phyloP scores from a whole-genome alignment of 2,888 invertebrate genomes.

The Lypha dubia region DNA sequence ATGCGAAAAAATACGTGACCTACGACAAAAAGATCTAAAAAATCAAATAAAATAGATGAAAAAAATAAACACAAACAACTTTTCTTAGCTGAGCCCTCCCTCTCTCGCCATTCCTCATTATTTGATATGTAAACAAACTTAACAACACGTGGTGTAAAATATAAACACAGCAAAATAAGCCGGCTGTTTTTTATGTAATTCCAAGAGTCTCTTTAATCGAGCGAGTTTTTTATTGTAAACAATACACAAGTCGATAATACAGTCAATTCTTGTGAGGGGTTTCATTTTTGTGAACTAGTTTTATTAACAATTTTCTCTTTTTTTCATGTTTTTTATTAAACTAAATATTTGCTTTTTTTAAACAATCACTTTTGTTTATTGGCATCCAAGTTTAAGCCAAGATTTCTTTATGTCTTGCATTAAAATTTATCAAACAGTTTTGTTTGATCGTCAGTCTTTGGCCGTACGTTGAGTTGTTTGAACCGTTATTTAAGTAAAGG shows the following conservation, averaged over 20 bases:
- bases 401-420: slow-evolving; percentile 42
- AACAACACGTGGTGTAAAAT: slow-evolving; percentile 38
- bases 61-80: background rate
- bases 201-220: background rate
- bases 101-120: background rate
- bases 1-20: slow-evolving; percentile 41
- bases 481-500: slow-evolving; percentile 45
- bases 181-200: slow-evolving; percentile 35
- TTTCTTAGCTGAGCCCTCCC: background rate
- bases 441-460: slow-evolving; percentile 62
- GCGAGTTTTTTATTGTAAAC: background rate
- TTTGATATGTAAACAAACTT: slow-evolving; percentile 27
- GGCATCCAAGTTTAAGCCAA: slow-evolving; percentile 54
- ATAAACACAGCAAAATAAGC: slow-evolving; percentile 55
- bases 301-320: slow-evolving; percentile 49
- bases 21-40: slow-evolving; percentile 33
- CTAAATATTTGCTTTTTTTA: slow-evolving; percentile 30
- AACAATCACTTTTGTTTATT: slow-evolving; percentile 68
- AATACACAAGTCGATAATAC: slow-evolving; percentile 61
- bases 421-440: slow-evolving; percentile 63
- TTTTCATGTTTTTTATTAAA: slow-evolving; percentile 33
- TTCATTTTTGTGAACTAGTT: slow-evolving; percentile 60
- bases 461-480: slow-evolving; percentile 65
- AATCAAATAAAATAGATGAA: background rate
- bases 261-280: slow-evolving; percentile 33